phyloP scores from a whole-genome alignment of 1,140 invertebrate genomes.

The Apolygus lucorum region DNA sequence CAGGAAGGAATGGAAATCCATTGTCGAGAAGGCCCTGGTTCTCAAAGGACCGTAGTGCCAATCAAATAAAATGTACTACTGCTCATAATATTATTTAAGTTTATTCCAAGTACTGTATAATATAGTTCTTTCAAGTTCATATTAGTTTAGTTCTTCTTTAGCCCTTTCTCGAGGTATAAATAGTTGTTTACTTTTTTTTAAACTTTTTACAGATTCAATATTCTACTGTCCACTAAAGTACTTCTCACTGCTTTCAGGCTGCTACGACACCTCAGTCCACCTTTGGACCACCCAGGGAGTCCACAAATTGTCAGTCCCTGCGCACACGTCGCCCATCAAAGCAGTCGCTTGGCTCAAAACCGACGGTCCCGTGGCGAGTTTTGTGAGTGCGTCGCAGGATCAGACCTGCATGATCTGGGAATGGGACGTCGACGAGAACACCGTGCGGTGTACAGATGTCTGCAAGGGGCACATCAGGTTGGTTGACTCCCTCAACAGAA shows the following conservation, averaged over 20 bases:
- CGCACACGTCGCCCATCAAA: conserved; percentile 78
- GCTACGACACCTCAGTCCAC: conserved; percentile 87
- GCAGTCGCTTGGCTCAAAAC: conserved; percentile 74
- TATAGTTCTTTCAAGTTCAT: too few species aligned
- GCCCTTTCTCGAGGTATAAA: too few species aligned
- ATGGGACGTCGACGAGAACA: conserved; percentile 67
- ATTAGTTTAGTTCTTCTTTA: too few species aligned
- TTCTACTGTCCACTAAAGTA: too few species aligned
- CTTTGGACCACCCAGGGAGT: conserved; percentile 81
- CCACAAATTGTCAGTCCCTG: conserved; percentile 71
- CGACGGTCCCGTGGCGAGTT: conserved; percentile 52
- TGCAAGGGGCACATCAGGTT: conserved; percentile 83
- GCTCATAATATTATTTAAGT: too few species aligned
- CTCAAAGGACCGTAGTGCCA: too few species aligned
- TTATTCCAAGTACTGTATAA: too few species aligned
- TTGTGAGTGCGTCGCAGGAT: conserved; percentile 84
- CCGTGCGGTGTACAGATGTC: conserved; percentile 67
- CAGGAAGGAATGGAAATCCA: too few species aligned
- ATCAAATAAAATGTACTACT: too few species aligned
- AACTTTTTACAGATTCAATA: too few species aligned
- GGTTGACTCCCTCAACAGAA: neutral
- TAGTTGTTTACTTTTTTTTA: too few species aligned
- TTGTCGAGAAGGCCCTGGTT: too few species aligned
- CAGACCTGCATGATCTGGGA: conserved; percentile 86
- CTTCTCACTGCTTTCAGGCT: conserved; percentile 83